Percentiles rank a stretch among this genome's conserved stretches.
Evolutionary conservation across 2,888 invertebrate genomes (phyloP).

Genomic region (Drosophila rubida): DNA sequence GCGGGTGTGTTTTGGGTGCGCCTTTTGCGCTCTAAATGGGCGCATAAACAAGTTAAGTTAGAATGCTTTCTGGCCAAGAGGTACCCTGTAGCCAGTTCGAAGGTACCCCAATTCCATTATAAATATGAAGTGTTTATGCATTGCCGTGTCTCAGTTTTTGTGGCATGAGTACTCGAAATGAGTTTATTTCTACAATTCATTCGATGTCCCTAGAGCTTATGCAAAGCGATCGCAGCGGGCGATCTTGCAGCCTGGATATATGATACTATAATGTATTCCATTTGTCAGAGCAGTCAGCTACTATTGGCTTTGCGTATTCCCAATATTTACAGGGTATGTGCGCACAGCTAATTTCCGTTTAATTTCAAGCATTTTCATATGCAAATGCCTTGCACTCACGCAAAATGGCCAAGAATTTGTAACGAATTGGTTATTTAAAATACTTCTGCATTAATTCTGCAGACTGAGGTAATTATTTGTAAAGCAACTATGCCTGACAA

Average conservation of each 20-base stretch:
- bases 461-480: not conserved
- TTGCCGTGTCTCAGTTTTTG: not conserved
- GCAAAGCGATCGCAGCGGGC: not conserved
- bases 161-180: not conserved
- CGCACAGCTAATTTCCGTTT: not conserved
- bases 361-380: not conserved
- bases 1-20: slow-evolving; percentile 79
- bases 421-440: not conserved
- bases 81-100: slow-evolving; percentile 15
- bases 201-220: not conserved
- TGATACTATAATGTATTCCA: slow-evolving; percentile 1
- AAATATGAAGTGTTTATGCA: slow-evolving; percentile 10
- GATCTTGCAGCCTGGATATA: not conserved
- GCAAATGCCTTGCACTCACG: slow-evolving; percentile 7
- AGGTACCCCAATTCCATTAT: slow-evolving; percentile 19
- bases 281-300: not conserved
- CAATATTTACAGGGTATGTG: slow-evolving; percentile 1
- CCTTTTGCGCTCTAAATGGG: slow-evolving; percentile 52
- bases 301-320: not conserved
- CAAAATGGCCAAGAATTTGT: not conserved
- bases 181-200: slow-evolving; percentile 14
- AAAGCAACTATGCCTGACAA: not conserved
- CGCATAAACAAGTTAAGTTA: slow-evolving; percentile 48
- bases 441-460: not conserved
- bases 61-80: slow-evolving; percentile 25